Evolutionary conservation across 2,797 vertebrate species (phyloP).

Genomic region (Dromococcyx pavoninus): DNA sequence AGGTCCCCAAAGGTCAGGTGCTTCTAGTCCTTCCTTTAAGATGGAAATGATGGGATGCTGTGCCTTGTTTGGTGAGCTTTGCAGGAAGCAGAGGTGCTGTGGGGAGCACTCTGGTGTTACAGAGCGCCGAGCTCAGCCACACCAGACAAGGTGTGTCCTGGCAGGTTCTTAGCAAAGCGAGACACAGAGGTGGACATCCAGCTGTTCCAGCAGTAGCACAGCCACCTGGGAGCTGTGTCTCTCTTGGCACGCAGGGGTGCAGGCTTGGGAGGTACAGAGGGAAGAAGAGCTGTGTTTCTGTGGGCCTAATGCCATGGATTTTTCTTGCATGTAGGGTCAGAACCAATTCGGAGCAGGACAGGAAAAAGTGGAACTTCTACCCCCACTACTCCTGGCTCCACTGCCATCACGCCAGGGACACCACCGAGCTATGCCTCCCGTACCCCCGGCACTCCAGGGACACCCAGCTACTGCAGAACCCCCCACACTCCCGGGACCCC

Average conservation of each 20-base stretch:
- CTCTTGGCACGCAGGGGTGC: neutral
- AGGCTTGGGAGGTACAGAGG: neutral
- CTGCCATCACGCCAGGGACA: slow-evolving; percentile 91
- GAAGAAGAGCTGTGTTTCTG: neutral
- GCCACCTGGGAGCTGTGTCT: neutral
- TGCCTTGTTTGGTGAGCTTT: neutral
- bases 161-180: neutral
- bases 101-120: neutral
- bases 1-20: neutral
- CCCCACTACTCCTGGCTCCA: slow-evolving; percentile 92
- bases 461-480: slow-evolving; percentile 86
- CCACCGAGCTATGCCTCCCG: slow-evolving; percentile 93
- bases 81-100: neutral
- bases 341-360: slow-evolving; percentile 87
- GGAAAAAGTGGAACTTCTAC: slow-evolving; percentile 92
- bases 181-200: neutral
- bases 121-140: neutral
- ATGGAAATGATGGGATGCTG: neutral
- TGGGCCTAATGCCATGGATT: neutral
- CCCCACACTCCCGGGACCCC: slow-evolving; percentile 90
- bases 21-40: neutral
- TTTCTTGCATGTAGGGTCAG: slow-evolving; percentile 79
- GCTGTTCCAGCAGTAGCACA: neutral
- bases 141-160: neutral
- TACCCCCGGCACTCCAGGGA: slow-evolving; percentile 91